Evolutionary conservation across 2,888 invertebrate genomes (phyloP), one percentile per base, ranked within the genome.

Genomic region (Nomada hirtipes): DNA sequence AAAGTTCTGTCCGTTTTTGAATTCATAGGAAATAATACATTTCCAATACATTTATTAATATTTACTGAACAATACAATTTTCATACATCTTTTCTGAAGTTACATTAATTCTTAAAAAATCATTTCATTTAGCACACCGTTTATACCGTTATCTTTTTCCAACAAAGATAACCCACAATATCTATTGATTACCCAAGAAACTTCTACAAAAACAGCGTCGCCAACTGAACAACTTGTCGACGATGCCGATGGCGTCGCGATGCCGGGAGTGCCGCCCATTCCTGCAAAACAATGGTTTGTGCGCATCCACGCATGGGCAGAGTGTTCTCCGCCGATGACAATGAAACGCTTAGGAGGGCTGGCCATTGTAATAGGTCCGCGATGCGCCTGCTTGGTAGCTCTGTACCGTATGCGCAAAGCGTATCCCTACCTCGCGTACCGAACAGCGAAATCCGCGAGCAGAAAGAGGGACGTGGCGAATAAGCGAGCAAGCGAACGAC

Each of bases 301-400:
- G 92, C 92, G 92, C 91, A 92, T 93, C 92, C 92, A 93, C 93
- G 93, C 93, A 92, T 93, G 92, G 93, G 92, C 93, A 92, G 91
- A 91, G 84, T 88, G 90, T 85, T 73, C 83, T 52, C 3, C 57
- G 72, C 52, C 87, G 91, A 92, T 92, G 92, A 93, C 92, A 93
- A 93, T 93, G 92, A 89, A 88, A 84, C 90, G 91, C 88, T 91
- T 89, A 90, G 92, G 91, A 92, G 91, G 92, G 91, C 88, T 89
- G 91, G 90, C 91, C 88, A 93, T 93, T 93, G 92, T 93, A 91
- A 93, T 93, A 93, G 93, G 93, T 88, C 89, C 90, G 82, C 84
- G 91, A 92, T 92, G 93, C 93, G 93, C 93, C 89, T 93, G 93
- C 92, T 90, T 92, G 91, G 91, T 92, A 91, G 91, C 86, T 84